Percentiles rank a stretch among this genome's conserved stretches.
phyloP scores from a whole-genome alignment of 2,797 vertebrate species.

The Echiichthys vipera region DNA sequence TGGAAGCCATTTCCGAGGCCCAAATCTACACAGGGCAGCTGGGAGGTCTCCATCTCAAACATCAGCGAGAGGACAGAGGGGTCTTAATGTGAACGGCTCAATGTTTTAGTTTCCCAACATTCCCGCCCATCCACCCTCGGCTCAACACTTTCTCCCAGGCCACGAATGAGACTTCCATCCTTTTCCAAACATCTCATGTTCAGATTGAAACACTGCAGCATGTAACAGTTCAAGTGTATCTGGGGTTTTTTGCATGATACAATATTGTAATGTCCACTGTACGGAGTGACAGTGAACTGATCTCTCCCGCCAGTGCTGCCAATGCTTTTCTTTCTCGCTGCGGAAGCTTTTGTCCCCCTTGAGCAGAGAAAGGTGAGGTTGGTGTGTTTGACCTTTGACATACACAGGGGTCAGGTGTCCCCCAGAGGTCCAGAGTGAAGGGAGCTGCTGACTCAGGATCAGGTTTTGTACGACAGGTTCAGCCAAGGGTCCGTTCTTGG shows the following conservation, averaged over 20 bases:
- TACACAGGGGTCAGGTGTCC: slow-evolving; percentile 32
- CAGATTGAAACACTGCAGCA: too few species aligned
- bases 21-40: slow-evolving; percentile 33
- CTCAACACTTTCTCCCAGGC: not conserved
- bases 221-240: not conserved
- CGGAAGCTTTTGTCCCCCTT: not conserved
- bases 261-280: too few species aligned
- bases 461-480: not conserved
- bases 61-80: slow-evolving; percentile 43
- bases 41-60: slow-evolving; percentile 43
- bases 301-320: not conserved
- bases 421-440: slow-evolving; percentile 32
- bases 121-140: slow-evolving; percentile 4
- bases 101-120: not conserved
- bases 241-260: too few species aligned
- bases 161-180: not conserved
- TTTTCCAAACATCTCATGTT: not conserved
- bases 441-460: not conserved
- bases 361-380: slow-evolving; percentile 51
- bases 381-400: slow-evolving; percentile 62
- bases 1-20: slow-evolving; percentile 68
- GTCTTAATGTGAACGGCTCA: slow-evolving; percentile 12
- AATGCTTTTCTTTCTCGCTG: not conserved
- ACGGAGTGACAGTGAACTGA: too few species aligned
- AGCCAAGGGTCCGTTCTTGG: not conserved